phyloP scores from a whole-genome alignment of 2,797 vertebrate genomes.

The Diglossa cyanea region DNA sequence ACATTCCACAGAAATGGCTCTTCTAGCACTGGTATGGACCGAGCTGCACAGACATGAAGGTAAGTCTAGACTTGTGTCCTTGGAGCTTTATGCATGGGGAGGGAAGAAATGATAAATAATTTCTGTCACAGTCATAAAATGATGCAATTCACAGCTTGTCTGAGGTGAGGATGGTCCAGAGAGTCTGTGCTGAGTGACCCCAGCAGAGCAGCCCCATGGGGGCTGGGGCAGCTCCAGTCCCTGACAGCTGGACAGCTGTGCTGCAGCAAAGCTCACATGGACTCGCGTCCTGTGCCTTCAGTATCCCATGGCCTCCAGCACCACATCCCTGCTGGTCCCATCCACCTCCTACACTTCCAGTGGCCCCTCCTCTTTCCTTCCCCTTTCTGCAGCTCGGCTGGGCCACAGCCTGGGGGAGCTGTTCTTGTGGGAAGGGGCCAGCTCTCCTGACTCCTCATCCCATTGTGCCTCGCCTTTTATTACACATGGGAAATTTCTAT shows the following conservation, averaged over 20 bases:
- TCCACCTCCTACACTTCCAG: neutral
- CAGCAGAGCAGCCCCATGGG: neutral
- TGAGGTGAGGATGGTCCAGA: neutral
- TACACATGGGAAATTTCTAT: neutral
- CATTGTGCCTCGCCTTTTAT: neutral
- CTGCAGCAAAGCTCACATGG: neutral
- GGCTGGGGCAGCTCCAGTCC: neutral
- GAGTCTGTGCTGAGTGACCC: neutral
- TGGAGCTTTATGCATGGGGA: neutral
- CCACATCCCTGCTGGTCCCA: neutral
- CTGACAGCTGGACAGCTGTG: neutral
- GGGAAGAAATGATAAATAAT: neutral
- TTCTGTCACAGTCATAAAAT: neutral
- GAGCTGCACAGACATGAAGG: neutral
- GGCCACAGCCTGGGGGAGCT: neutral
- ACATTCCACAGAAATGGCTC: neutral
- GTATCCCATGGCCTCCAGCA: neutral
- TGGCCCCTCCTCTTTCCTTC: neutral
- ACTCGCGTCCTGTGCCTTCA: fast-evolving
- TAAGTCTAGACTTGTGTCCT: neutral
- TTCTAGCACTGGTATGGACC: too few species aligned
- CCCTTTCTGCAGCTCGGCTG: neutral
- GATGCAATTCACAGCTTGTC: neutral
- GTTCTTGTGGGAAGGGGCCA: neutral
- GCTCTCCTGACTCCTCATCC: neutral